Evolutionary conservation across 37 sponge, comb jelly and placozoan species (phyloP).

Genomic region (Ianthella basta): DNA sequence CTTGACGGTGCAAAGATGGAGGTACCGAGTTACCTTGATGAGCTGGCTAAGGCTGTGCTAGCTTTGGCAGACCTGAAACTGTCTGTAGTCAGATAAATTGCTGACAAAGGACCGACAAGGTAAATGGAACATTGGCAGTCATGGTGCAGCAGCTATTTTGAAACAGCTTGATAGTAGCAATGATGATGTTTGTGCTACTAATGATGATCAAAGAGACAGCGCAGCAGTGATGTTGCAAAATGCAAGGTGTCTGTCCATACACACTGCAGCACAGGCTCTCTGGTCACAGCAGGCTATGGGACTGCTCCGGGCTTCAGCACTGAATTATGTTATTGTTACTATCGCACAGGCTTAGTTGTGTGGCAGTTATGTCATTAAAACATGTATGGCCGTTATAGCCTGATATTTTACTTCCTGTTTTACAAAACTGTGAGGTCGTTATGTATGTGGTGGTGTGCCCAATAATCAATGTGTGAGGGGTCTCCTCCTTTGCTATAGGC

Average conservation of each 20-base stretch:
- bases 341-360: too few relatives aligned
- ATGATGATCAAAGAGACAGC: too few relatives aligned
- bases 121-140: slow-evolving; percentile 56
- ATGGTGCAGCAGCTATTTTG: slow-evolving; percentile 61
- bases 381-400: too few relatives aligned
- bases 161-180: too few relatives aligned
- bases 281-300: slow-evolving; percentile 80
- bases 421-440: too few relatives aligned
- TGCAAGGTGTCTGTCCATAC: slow-evolving; percentile 56
- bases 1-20: slow-evolving; percentile 38
- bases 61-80: background rate
- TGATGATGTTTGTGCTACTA: too few relatives aligned
- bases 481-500: too few relatives aligned
- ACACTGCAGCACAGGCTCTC: slow-evolving; percentile 88
- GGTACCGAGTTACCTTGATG: background rate
- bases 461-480: too few relatives aligned
- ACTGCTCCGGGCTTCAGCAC: slow-evolving; percentile 88
- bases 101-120: slow-evolving; percentile 46
- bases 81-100: slow-evolving; percentile 53
- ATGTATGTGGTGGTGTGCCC: too few relatives aligned
- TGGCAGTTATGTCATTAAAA: too few relatives aligned
- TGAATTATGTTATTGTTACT: too few relatives aligned
- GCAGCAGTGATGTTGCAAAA: background rate
- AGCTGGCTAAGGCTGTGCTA: background rate
- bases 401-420: too few relatives aligned